A percentile compares a stretch with the other conserved stretches of the same genome.
phyloP scores from a whole-genome alignment of 2,113 vertebrate genomes.

The Xenopus tropicalis region DNA sequence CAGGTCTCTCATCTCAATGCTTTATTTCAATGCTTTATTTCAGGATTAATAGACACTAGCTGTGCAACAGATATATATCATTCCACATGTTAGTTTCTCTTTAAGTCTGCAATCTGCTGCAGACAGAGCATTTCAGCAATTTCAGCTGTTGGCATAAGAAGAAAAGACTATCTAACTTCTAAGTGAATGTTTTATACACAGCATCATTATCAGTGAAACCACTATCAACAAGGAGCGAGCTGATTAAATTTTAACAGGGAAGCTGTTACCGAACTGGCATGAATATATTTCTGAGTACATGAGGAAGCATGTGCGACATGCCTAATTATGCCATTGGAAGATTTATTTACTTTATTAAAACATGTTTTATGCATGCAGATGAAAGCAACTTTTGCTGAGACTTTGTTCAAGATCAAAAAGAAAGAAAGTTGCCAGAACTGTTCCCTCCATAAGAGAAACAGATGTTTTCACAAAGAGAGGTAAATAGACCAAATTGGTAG shows the following conservation, averaged over 20 bases:
- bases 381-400: constrained; percentile 20
- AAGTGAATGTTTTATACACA: constrained; percentile 36
- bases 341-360: constrained; percentile 11
- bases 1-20: too few species aligned
- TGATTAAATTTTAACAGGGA: constrained; percentile 41
- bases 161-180: constrained; percentile 27
- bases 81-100: too few species aligned
- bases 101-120: constrained; percentile 5
- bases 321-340: constrained; percentile 29
- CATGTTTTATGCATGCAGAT: constrained; percentile 27
- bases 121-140: constrained; percentile 10
- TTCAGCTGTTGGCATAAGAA: constrained; percentile 39
- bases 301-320: constrained; percentile 25
- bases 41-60: background rate
- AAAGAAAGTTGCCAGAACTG: constrained; percentile 15
- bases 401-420: constrained; percentile 26
- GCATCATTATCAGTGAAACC: constrained; percentile 33
- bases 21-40: background rate
- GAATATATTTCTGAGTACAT: constrained; percentile 25
- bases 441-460: constrained; percentile 24
- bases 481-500: constrained; percentile 14
- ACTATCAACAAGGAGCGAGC: constrained; percentile 31
- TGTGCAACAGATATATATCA: background rate
- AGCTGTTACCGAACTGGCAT: constrained; percentile 33
- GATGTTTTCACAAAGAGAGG: constrained; percentile 15